These are phyloP conservation scores for Sebastiscus tertius DNA, from an alignment of 2,797 vertebrate species.

Conservation along the genomic window DNA sequence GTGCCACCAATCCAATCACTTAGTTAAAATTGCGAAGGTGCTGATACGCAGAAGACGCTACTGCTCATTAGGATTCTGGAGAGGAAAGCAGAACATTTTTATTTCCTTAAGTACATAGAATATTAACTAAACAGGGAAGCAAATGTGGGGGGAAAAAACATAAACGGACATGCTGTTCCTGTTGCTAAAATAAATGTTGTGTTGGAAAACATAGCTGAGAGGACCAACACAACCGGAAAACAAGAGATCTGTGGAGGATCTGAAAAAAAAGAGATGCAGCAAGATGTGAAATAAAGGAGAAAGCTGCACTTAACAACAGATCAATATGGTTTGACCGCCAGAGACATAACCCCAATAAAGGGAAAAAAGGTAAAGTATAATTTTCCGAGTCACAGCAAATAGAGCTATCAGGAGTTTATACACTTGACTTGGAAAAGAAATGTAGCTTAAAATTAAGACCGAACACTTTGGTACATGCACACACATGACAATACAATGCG, in stretches of 20 bases:
- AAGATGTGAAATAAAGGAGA: conserved; percentile 23
- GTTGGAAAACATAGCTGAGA: not conserved
- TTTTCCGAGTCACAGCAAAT: conserved; percentile 29
- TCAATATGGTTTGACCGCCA: conserved; percentile 38
- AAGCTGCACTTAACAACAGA: conserved; percentile 41
- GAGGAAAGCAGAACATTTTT: conserved; percentile 7
- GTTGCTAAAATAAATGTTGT: not conserved
- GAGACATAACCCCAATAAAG: conserved; percentile 43
- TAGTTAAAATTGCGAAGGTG: conserved; percentile 21
- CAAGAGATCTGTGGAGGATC: not conserved
- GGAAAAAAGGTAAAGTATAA: conserved; percentile 28
- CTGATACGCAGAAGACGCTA: conserved; percentile 4
- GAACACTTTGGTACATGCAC: not conserved
- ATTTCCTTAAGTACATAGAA: conserved; percentile 13
- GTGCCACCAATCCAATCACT: conserved; percentile 12
- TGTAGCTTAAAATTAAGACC: not conserved
- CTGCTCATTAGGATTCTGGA: conserved; percentile 4
- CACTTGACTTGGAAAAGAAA: conserved; percentile 16
- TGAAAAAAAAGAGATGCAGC: not conserved
- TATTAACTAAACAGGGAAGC: not conserved
- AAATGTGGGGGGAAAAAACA: not conserved
- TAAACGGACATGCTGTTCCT: not conserved
- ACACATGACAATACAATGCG: not conserved
- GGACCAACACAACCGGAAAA: conserved; percentile 13
- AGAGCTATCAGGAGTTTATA: conserved; percentile 6